A percentile compares a stretch with the other conserved stretches of the same genome.
These are phyloP conservation scores for Calcarius lapponicus DNA, from an alignment of 2,797 vertebrate genomes.

Conservation along the genomic window DNA sequence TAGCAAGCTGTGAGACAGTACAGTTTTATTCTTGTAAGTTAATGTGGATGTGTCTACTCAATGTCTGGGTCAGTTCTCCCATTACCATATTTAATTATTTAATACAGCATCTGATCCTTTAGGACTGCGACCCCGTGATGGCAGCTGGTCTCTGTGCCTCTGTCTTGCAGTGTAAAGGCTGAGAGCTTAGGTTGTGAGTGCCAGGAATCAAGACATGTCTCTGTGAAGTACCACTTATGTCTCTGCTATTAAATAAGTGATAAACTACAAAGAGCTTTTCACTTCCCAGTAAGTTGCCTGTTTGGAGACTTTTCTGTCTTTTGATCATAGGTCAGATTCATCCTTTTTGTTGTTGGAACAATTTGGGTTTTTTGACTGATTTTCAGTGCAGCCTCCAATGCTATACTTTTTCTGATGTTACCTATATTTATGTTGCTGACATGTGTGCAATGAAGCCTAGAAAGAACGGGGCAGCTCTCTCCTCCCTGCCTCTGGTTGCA, in stretches of 20 bases:
- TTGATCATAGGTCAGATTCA: neutral
- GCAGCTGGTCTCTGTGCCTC: neutral
- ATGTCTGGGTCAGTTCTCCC: neutral
- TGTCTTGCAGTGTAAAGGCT: neutral
- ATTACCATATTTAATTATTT: neutral
- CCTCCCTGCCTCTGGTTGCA: neutral
- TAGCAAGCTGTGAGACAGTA: neutral
- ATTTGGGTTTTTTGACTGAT: neutral
- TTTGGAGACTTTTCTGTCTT: neutral
- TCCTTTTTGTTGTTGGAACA: neutral
- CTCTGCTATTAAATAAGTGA: constrained; percentile 5
- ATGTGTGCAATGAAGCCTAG: neutral
- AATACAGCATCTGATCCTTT: neutral
- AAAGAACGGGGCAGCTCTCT: neutral
- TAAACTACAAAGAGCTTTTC: neutral
- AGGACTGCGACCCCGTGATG: neutral
- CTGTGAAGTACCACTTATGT: neutral
- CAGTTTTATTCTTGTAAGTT: neutral
- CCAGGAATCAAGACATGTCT: neutral
- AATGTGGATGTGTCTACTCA: neutral
- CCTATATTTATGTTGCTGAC: neutral
- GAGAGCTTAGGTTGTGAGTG: neutral
- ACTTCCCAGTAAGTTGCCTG: neutral
- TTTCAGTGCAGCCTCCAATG: neutral
- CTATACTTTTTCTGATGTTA: neutral